A percentile compares a stretch with the other conserved stretches of the same genome.
Evolutionary conservation across 2,797 vertebrate species (phyloP).

Genomic region (Onychomys leucogaster): DNA sequence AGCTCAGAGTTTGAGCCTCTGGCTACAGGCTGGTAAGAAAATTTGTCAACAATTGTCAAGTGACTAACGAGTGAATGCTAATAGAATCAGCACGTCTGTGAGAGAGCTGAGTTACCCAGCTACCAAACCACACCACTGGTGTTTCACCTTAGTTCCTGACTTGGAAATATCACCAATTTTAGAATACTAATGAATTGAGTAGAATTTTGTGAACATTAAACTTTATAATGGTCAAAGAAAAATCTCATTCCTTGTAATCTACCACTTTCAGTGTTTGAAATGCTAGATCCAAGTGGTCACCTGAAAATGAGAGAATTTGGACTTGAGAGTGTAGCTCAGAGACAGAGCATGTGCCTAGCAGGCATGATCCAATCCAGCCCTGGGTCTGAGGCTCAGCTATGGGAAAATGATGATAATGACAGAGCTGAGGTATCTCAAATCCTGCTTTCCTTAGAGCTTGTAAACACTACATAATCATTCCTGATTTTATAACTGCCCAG

Average conservation of each 20-base stretch:
- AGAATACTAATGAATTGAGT: not conserved
- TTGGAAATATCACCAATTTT: not conserved
- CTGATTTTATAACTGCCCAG: too few species aligned
- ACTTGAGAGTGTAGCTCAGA: too few species aligned
- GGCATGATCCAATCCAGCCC: not conserved
- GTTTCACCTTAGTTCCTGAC: constrained; percentile 25
- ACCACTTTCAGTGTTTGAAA: not conserved
- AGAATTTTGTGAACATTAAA: not conserved
- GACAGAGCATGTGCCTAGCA: not conserved
- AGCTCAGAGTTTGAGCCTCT: not conserved
- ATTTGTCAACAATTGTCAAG: not conserved
- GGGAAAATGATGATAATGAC: not conserved
- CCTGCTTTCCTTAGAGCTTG: not conserved
- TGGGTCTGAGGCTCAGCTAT: not conserved
- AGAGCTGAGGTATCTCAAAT: not conserved
- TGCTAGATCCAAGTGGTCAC: not conserved
- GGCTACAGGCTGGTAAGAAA: not conserved
- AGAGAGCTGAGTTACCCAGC: not conserved
- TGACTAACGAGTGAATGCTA: not conserved
- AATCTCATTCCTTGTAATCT: not conserved
- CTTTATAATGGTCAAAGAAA: not conserved
- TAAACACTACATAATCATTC: not conserved
- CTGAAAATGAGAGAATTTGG: not conserved
- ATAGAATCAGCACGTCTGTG: not conserved
- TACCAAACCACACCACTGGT: not conserved